Evolutionary conservation across 2,797 vertebrate species (phyloP).

Genomic region (Serranus cabrilla): DNA sequence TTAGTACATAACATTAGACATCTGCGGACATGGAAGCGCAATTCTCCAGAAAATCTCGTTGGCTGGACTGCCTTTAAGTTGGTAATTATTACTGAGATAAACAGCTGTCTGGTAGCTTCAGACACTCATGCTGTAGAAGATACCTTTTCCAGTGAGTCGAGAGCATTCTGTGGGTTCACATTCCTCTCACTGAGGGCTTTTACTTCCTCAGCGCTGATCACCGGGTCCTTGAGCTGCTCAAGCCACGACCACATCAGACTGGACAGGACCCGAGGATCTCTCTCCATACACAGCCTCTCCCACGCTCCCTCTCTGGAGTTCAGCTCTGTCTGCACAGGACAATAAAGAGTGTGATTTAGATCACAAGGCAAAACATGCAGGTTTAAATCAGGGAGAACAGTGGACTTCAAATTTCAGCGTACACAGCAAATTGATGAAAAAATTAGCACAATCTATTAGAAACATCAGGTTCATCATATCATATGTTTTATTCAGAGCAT

Average conservation of each 20-base stretch:
- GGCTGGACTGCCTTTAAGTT: background rate
- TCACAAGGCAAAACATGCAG: background rate
- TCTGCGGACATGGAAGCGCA: background rate
- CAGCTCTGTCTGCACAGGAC: slow-evolving; percentile 88
- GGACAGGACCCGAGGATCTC: slow-evolving; percentile 93
- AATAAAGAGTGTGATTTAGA: slow-evolving; percentile 19
- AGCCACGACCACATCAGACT: slow-evolving; percentile 98
- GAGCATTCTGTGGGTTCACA: slow-evolving; percentile 83
- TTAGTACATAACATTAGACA: too few species aligned
- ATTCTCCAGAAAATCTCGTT: background rate
- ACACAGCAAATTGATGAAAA: background rate
- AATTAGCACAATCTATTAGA: background rate
- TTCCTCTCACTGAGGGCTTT: slow-evolving; percentile 83
- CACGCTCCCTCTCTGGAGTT: slow-evolving; percentile 94
- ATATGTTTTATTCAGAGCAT: background rate
- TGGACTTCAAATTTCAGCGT: background rate
- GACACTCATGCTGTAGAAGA: background rate
- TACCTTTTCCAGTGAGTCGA: slow-evolving; percentile 93
- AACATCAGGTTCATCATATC: background rate
- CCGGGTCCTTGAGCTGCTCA: slow-evolving; percentile 94
- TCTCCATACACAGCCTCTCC: slow-evolving; percentile 92
- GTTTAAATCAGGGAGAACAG: background rate
- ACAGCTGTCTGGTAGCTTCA: background rate
- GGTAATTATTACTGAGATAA: background rate
- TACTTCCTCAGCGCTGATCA: slow-evolving; percentile 90